A percentile compares a stretch with the other conserved stretches of the same genome.
phyloP scores from a whole-genome alignment of 1,140 invertebrate genomes.

The Tyrophagus putrescentiae region DNA sequence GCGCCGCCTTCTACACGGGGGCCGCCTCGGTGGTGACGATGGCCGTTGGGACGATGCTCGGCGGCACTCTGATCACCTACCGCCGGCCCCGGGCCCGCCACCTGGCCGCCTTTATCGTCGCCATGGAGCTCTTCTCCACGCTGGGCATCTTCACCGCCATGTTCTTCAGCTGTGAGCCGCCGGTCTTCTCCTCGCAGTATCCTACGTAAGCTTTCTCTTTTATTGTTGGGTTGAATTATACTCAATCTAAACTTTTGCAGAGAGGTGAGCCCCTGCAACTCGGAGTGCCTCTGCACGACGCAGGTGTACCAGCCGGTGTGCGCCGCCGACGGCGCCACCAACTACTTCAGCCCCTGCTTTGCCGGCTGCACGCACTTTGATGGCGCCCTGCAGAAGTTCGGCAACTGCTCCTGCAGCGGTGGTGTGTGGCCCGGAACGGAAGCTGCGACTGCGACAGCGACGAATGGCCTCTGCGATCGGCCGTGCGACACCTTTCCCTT shows the following conservation, averaged over 20 bases:
- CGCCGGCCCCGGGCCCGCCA: slow-evolving; percentile 42
- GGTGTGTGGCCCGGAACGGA: not conserved
- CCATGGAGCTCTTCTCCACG: slow-evolving; percentile 48
- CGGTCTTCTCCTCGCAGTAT: slow-evolving; percentile 37
- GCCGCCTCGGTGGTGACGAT: slow-evolving; percentile 18
- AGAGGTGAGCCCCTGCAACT: slow-evolving; percentile 31
- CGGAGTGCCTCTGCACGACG: slow-evolving; percentile 26
- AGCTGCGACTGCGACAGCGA: slow-evolving; percentile 15
- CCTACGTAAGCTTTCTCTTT: not conserved
- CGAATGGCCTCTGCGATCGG: slow-evolving; percentile 27
- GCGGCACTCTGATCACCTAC: slow-evolving; percentile 24
- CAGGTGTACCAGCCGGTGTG: slow-evolving; percentile 49
- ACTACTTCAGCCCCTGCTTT: slow-evolving; percentile 70
- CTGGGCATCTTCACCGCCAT: slow-evolving; percentile 48
- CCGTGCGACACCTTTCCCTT: slow-evolving; percentile 27
- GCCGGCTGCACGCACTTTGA: slow-evolving; percentile 49
- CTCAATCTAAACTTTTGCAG: slow-evolving; percentile 27
- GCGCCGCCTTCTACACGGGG: slow-evolving; percentile 38
- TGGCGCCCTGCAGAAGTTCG: not conserved
- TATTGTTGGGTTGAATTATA: not conserved
- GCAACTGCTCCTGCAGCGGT: slow-evolving; percentile 4
- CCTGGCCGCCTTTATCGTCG: slow-evolving; percentile 54
- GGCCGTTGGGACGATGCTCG: slow-evolving; percentile 25
- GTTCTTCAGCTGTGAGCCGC: slow-evolving; percentile 49
- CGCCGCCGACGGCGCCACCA: slow-evolving; percentile 48